Evolutionary conservation across 2,888 invertebrate genomes (phyloP).

Genomic region (Calliphora vomitoria): DNA sequence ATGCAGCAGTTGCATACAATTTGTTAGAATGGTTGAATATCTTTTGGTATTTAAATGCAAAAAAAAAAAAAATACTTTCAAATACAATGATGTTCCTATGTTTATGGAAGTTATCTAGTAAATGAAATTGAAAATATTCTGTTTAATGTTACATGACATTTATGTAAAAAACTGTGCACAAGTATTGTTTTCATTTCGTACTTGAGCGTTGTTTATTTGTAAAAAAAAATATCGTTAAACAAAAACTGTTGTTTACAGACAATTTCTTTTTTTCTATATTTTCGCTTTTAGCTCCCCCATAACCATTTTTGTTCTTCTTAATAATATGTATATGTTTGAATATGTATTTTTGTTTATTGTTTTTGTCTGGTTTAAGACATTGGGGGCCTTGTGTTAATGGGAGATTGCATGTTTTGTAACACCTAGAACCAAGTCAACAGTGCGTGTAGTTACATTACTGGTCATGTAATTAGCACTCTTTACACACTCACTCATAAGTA

Average conservation of each 20-base stretch:
- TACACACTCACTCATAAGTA: no score
- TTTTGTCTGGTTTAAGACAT: constrained; percentile 7
- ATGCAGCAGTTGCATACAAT: constrained; percentile 52
- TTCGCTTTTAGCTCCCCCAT: constrained; percentile 3
- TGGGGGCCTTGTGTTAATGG: not conserved
- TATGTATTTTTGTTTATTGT: not conserved
- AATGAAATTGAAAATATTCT: constrained; percentile 47
- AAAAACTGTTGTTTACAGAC: constrained; percentile 39
- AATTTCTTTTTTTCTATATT: constrained; percentile 24
- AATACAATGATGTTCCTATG: not conserved
- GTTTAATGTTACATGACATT: constrained; percentile 61
- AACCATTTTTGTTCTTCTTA: constrained; percentile 7
- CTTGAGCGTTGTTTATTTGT: not conserved
- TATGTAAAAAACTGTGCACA: not conserved
- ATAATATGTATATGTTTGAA: no score
- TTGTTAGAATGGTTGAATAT: constrained; percentile 18
- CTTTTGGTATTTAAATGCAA: not conserved
- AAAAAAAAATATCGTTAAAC: not conserved
- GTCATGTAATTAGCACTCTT: no score
- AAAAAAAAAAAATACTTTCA: not conserved
- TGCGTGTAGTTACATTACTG: no score
- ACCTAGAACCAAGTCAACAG: not conserved
- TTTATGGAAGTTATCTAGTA: not conserved
- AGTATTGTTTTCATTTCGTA: constrained; percentile 18
- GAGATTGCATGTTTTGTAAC: not conserved